These are phyloP conservation scores for Sorex maritimensis DNA, from an alignment of 2,797 vertebrate genomes.

Conservation along the genomic window DNA sequence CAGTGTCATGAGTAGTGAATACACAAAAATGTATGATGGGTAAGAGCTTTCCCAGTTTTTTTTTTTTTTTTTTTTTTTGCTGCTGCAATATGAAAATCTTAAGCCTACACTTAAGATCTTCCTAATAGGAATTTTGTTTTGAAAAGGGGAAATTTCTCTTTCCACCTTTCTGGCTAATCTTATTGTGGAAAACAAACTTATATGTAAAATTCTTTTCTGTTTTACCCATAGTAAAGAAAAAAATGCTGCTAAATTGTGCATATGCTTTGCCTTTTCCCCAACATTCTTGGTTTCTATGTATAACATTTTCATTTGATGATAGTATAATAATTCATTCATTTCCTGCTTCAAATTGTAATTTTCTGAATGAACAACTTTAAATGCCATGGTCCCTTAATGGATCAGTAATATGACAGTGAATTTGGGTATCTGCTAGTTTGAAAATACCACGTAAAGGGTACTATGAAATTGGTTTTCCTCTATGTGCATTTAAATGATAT, in stretches of 20 bases:
- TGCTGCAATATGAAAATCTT: conserved; percentile 64
- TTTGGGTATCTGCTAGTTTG: conserved; percentile 71
- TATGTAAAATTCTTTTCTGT: conserved; percentile 72
- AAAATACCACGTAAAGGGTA: conserved; percentile 80
- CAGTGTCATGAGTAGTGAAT: conserved; percentile 1
- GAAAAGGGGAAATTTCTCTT: background rate
- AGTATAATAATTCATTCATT: conserved; percentile 80
- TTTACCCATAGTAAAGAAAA: conserved; percentile 70
- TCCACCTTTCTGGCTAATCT: conserved; percentile 55
- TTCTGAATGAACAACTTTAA: conserved; percentile 85
- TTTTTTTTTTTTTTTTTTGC: conserved; percentile 70
- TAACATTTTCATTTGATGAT: conserved; percentile 68
- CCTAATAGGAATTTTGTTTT: conserved; percentile 66
- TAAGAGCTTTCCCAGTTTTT: background rate
- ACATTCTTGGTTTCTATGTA: conserved; percentile 66
- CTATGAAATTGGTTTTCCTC: conserved; percentile 75
- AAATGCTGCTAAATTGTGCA: background rate
- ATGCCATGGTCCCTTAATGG: conserved; percentile 73
- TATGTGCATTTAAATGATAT: conserved; percentile 74
- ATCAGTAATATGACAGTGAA: conserved; percentile 70
- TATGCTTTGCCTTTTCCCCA: conserved; percentile 37
- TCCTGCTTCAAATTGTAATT: conserved; percentile 75
- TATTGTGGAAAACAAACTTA: conserved; percentile 51
- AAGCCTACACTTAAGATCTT: conserved; percentile 72
- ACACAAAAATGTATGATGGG: background rate